Percentiles rank a stretch among this genome's conserved stretches.
These are phyloP conservation scores for Pteromalus puparum DNA, from an alignment of 1,140 invertebrate species.

Conservation along the genomic window DNA sequence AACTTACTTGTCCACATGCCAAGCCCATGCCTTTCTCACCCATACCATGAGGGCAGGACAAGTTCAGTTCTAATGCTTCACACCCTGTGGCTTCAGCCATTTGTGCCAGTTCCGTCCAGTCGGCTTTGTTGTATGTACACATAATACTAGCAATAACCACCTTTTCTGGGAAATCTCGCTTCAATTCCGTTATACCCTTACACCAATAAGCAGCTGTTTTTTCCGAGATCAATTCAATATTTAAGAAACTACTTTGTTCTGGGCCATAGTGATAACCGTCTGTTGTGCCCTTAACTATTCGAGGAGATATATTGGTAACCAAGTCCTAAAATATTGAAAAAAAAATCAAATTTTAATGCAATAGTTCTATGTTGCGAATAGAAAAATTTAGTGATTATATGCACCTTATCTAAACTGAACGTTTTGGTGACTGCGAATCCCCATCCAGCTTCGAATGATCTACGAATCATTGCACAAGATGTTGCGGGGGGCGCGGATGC, in stretches of 20 bases:
- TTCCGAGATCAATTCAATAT: constrained; percentile 99
- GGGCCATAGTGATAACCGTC: constrained; percentile 95
- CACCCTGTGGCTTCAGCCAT: constrained; percentile 90
- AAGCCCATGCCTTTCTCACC: constrained; percentile 98
- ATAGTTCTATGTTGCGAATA: not conserved
- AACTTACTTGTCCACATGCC: constrained; percentile 93
- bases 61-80: constrained; percentile 96
- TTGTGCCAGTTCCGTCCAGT: constrained; percentile 91
- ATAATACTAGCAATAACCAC: constrained; percentile 98
- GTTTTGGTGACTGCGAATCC: constrained; percentile 98
- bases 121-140: constrained; percentile 91
- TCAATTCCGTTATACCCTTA: constrained; percentile 90
- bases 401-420: constrained; percentile 93
- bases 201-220: constrained; percentile 97
- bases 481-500: constrained; percentile 98
- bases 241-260: constrained; percentile 95
- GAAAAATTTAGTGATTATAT: not conserved
- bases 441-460: constrained; percentile 97
- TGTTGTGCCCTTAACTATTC: constrained; percentile 95
- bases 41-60: constrained; percentile 99
- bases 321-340: constrained; percentile 80
- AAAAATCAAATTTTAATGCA: not conserved
- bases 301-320: constrained; percentile 97
- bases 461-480: constrained; percentile 93
- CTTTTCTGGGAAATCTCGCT: constrained; percentile 92